Percentiles rank a stretch among this genome's conserved stretches.
Conservation (phyloP, 2,797 vertebrate species). For the Arctocebus calabarensis region DNA sequence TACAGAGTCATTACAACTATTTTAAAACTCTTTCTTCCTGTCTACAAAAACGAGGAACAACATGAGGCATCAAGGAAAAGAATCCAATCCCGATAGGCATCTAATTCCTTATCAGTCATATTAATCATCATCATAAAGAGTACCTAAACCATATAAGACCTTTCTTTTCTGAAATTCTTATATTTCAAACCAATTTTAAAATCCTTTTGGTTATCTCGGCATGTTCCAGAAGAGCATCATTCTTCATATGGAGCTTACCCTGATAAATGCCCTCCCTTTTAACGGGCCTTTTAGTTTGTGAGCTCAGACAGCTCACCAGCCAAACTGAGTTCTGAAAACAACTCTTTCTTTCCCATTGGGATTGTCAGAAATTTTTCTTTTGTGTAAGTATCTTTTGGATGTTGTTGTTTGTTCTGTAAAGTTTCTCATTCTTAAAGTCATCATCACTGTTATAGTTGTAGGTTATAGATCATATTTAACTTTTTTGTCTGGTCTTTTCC, state of each 20-base stretch:
- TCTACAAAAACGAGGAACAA: slow-evolving; percentile 25
- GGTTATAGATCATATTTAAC: background rate
- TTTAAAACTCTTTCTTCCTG: background rate
- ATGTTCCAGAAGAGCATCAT: background rate
- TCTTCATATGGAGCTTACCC: background rate
- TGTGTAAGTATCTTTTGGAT: background rate
- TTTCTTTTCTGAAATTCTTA: slow-evolving; percentile 51
- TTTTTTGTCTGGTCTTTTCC: background rate
- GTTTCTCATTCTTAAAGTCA: slow-evolving; percentile 23
- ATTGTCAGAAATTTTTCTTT: background rate
- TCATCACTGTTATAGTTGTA: background rate
- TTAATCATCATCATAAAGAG: slow-evolving; percentile 21
- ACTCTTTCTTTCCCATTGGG: background rate
- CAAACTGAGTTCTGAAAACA: background rate
- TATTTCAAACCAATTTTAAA: slow-evolving; percentile 52
- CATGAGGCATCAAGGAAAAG: background rate
- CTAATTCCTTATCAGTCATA: background rate
- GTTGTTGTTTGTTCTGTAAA: background rate
- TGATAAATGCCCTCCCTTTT: slow-evolving; percentile 10
- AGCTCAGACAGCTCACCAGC: background rate
- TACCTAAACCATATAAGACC: background rate
- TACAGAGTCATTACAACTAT: background rate
- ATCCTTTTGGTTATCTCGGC: slow-evolving; percentile 4
- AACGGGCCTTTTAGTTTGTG: background rate
- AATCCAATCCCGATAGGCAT: background rate